Percentiles rank a stretch among this genome's conserved stretches.
phyloP scores from a whole-genome alignment of 1,140 invertebrate species.

The Apocrypta bakeri region DNA sequence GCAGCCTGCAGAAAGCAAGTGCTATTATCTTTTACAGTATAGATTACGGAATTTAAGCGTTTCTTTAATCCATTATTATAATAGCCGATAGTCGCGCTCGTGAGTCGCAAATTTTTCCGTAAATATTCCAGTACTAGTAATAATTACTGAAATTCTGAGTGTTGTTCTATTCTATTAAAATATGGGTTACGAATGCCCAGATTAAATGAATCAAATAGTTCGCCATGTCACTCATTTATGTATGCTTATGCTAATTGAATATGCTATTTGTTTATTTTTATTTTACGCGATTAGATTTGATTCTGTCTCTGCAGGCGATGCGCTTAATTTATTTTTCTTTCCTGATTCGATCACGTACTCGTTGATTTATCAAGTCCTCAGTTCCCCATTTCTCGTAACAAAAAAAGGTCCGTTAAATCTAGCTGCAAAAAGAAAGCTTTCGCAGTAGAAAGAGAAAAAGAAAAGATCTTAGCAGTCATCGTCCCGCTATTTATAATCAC shows the following conservation, averaged over 20 bases:
- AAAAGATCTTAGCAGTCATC: not conserved
- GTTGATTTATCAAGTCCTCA: not conserved
- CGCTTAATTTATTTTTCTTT: no score
- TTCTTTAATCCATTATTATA: no score
- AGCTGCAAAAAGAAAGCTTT: not conserved
- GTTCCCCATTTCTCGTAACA: not conserved
- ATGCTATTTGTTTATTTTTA: not conserved
- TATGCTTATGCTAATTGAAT: not conserved
- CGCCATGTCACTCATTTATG: not conserved
- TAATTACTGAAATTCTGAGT: no score
- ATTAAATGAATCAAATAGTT: not conserved
- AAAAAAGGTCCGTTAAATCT: constrained; percentile 4
- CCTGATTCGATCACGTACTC: not conserved
- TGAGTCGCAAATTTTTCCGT: not conserved
- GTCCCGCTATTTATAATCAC: constrained; percentile 39
- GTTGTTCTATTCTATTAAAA: constrained; percentile 29
- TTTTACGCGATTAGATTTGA: not conserved
- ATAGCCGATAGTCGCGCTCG: not conserved
- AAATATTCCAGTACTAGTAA: not conserved
- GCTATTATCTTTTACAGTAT: not conserved
- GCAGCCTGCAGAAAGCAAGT: not conserved
- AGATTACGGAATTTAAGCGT: no score
- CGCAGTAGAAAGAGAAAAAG: constrained; percentile 14
- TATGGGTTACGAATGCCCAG: constrained; percentile 9
- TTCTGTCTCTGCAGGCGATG: not conserved